Evolutionary conservation across 2,797 vertebrate species (phyloP).

Genomic region (Semotilus atromaculatus): DNA sequence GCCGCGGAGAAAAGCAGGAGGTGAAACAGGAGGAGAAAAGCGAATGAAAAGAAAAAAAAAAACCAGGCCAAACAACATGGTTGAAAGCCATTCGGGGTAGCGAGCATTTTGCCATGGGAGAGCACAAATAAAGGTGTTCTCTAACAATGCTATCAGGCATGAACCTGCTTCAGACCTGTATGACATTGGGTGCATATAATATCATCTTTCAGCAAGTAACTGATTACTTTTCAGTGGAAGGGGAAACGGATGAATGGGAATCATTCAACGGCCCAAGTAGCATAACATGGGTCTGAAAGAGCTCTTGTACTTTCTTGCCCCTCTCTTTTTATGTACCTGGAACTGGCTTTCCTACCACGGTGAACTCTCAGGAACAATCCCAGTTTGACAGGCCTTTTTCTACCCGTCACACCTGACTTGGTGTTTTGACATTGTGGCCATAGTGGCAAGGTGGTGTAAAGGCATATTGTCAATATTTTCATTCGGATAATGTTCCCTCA

Average conservation of each 20-base stretch:
- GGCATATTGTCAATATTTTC: slow-evolving; percentile 66
- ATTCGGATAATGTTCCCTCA: slow-evolving; percentile 65
- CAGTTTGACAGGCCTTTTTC: slow-evolving; percentile 70
- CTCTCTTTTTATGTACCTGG: slow-evolving; percentile 67
- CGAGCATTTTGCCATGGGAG: slow-evolving; percentile 3
- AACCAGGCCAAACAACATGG: slow-evolving; percentile 17
- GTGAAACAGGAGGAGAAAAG: slow-evolving; percentile 48
- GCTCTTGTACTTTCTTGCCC: slow-evolving; percentile 73
- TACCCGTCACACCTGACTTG: slow-evolving; percentile 68
- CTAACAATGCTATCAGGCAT: slow-evolving; percentile 67
- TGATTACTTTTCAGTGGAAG: slow-evolving; percentile 77
- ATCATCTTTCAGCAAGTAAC: slow-evolving; percentile 75
- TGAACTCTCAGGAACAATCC: slow-evolving; percentile 73
- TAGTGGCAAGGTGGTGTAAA: slow-evolving; percentile 66
- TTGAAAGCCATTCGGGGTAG: slow-evolving; percentile 42
- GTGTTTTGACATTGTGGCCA: slow-evolving; percentile 74
- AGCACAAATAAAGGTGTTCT: slow-evolving; percentile 49
- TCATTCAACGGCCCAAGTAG: slow-evolving; percentile 81
- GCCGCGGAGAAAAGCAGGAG: slow-evolving; percentile 63
- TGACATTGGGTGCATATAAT: slow-evolving; percentile 77
- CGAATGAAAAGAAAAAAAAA: slow-evolving; percentile 56
- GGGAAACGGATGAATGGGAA: slow-evolving; percentile 75
- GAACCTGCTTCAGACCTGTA: slow-evolving; percentile 70
- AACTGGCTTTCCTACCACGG: slow-evolving; percentile 63
- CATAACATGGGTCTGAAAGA: slow-evolving; percentile 78